Percentiles rank a stretch among this genome's conserved stretches.
Evolutionary conservation across 2,888 invertebrate species (phyloP).

Genomic region (Seira ritae): DNA sequence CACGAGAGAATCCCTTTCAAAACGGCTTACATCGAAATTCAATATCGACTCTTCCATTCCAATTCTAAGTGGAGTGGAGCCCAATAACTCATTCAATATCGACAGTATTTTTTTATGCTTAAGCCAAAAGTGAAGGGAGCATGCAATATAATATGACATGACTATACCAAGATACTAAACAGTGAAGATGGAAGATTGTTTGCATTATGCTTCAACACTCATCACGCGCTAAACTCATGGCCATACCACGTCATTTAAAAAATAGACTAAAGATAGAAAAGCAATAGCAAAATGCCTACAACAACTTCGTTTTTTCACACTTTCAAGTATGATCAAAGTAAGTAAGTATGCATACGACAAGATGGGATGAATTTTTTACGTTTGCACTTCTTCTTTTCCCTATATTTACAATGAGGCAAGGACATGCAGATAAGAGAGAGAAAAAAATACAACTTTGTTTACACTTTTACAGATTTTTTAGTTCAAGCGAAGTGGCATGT

Average conservation of each 20-base stretch:
- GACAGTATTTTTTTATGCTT: too few species aligned
- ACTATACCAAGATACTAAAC: too few species aligned
- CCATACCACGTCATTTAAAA: background rate
- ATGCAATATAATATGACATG: too few species aligned
- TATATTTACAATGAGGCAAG: conserved; percentile 3
- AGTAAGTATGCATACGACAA: background rate
- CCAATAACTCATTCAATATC: background rate
- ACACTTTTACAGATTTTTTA: background rate
- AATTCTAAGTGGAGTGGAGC: background rate
- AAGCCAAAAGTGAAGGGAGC: too few species aligned
- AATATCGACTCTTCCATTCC: too few species aligned
- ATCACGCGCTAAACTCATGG: background rate
- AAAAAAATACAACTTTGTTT: conserved; percentile 11
- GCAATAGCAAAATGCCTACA: background rate
- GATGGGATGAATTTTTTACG: background rate
- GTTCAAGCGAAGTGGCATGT: too few species aligned
- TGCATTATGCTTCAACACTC: too few species aligned
- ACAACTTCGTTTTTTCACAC: background rate
- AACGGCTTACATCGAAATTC: too few species aligned
- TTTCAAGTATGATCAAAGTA: background rate
- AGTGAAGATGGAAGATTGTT: too few species aligned
- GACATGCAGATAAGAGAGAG: background rate
- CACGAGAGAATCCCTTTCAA: too few species aligned
- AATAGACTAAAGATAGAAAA: background rate
- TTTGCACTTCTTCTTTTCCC: background rate